phyloP scores from a whole-genome alignment of 2,797 vertebrate species.

The Sebastes umbrosus region DNA sequence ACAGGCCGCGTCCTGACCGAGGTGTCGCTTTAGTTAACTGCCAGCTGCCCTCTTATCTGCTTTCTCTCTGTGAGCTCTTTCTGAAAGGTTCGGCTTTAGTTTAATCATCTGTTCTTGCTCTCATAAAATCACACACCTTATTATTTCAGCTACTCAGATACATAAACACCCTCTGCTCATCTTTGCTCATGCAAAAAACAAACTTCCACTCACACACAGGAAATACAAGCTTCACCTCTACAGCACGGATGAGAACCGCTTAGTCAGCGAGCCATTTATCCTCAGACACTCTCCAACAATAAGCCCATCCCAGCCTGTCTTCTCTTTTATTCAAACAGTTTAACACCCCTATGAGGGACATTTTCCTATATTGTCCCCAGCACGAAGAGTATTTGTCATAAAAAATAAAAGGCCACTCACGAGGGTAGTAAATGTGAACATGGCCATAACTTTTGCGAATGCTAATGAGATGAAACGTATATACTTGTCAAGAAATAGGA shows the following conservation, averaged over 20 bases:
- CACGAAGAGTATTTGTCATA: constrained; percentile 1
- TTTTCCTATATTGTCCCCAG: background rate
- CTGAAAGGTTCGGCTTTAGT: background rate
- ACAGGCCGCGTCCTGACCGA: background rate
- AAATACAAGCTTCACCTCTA: background rate
- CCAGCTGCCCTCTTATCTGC: background rate
- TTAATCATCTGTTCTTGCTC: background rate
- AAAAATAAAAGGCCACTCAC: constrained; percentile 3
- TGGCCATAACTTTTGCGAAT: constrained; percentile 25
- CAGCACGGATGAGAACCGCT: background rate
- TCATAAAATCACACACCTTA: background rate
- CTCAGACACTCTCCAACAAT: constrained; percentile 12
- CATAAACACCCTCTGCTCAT: background rate
- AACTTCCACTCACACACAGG: background rate
- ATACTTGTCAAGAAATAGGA: background rate
- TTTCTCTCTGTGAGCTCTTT: background rate
- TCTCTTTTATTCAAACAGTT: constrained; percentile 26
- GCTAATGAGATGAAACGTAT: constrained; percentile 29
- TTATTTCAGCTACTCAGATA: background rate
- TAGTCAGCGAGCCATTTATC: constrained; percentile 28
- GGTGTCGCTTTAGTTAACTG: background rate
- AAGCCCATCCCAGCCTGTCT: background rate
- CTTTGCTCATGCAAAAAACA: background rate
- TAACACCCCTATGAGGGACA: background rate
- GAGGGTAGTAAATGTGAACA: constrained; percentile 28